These are phyloP conservation scores for Drosophila lutescens DNA, from an alignment of 2,888 invertebrate genomes.

Conservation along the genomic window DNA sequence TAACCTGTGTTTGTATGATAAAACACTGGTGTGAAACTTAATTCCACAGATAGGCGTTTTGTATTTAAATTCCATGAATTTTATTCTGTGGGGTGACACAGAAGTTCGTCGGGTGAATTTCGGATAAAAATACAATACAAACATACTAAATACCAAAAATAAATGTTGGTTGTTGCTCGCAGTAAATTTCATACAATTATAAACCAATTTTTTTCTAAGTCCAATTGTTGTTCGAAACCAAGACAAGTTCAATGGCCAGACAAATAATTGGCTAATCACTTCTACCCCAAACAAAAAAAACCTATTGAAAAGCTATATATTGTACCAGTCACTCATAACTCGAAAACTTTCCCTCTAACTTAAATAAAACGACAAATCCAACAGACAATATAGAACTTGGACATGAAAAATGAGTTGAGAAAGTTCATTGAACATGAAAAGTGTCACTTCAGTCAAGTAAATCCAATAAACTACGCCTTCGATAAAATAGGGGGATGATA, in stretches of 20 bases:
- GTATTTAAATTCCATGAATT: too few species aligned
- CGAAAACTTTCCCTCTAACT: background rate
- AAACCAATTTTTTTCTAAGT: slow-evolving; percentile 1
- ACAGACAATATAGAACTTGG: background rate
- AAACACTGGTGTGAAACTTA: too few species aligned
- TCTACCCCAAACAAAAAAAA: background rate
- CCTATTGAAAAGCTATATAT: background rate
- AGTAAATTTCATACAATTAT: background rate
- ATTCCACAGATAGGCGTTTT: too few species aligned
- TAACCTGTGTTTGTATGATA: too few species aligned
- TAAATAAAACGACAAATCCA: slow-evolving; percentile 10
- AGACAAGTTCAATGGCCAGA: slow-evolving; percentile 37
- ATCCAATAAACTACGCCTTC: slow-evolving; percentile 61
- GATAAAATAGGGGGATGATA: slow-evolving; percentile 10
- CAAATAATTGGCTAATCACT: slow-evolving; percentile 27
- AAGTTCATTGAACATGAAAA: slow-evolving; percentile 61
- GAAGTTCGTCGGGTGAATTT: too few species aligned
- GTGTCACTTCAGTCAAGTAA: slow-evolving; percentile 47
- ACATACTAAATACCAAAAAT: slow-evolving; percentile 1
- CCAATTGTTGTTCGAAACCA: slow-evolving; percentile 5
- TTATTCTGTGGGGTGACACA: too few species aligned
- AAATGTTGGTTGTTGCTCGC: background rate
- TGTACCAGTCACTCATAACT: background rate
- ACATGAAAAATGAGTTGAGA: slow-evolving; percentile 29
- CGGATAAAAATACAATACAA: background rate